Conservation (phyloP, 2,888 invertebrate species). For the Pristionchus mayeri region DNA sequence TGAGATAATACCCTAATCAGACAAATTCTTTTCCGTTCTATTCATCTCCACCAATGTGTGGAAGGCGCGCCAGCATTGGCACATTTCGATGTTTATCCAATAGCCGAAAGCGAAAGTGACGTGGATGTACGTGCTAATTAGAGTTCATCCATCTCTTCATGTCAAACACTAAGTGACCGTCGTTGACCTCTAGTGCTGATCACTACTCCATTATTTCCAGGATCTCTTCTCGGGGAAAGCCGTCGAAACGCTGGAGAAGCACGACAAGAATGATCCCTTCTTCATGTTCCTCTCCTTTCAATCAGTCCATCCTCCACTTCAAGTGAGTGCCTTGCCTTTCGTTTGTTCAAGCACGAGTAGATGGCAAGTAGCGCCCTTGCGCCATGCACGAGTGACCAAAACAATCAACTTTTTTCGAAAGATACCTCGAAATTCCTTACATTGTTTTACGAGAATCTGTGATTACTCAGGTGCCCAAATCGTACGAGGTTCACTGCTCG, state of each 20-base stretch:
- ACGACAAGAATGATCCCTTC: conserved; percentile 68
- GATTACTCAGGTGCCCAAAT: conserved; percentile 63
- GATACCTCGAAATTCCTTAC: neutral
- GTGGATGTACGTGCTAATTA: too few relatives aligned
- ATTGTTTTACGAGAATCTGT: neutral
- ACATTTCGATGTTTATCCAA: neutral
- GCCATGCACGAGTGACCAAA: too few relatives aligned
- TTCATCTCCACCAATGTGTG: neutral
- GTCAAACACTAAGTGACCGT: too few relatives aligned
- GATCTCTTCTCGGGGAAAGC: conserved; percentile 69
- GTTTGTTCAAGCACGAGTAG: too few relatives aligned
- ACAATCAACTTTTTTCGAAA: too few relatives aligned
- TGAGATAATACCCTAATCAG: too few relatives aligned
- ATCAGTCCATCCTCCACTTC: conserved; percentile 75
- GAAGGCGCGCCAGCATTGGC: neutral
- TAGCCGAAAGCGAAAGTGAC: conserved; percentile 13
- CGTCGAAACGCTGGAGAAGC: conserved; percentile 62
- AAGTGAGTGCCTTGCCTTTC: conserved; percentile 56
- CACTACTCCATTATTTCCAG: conserved; percentile 58
- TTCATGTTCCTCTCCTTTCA: conserved; percentile 76
- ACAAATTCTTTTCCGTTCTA: too few relatives aligned
- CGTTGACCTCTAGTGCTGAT: too few relatives aligned
- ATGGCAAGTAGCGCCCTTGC: too few relatives aligned
- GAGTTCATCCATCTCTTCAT: too few relatives aligned
- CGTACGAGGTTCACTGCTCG: conserved; percentile 63